Conservation (phyloP, 23 tunicate species). For the Styela plicata region DNA sequence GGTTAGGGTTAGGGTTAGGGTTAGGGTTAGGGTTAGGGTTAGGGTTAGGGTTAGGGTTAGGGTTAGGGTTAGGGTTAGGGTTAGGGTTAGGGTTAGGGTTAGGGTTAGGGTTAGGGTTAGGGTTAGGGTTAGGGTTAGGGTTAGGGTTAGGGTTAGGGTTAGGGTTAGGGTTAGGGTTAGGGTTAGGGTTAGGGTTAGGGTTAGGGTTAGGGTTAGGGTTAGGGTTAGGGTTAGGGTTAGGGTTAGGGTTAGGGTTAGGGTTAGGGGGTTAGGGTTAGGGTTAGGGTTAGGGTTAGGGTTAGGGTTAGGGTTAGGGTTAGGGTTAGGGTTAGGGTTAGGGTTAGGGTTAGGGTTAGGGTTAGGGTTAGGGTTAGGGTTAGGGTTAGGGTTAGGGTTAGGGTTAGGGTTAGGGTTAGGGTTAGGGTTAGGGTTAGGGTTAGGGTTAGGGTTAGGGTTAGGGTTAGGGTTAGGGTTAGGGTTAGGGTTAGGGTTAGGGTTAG, state of each 20-base stretch:
- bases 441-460: slow-evolving; percentile 75
- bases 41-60: no score
- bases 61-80: no score
- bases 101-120: no score
- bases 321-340: slow-evolving; percentile 61
- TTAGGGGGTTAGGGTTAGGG: no score
- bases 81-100: no score
- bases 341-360: slow-evolving; percentile 61
- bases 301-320: slow-evolving; percentile 55
- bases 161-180: no score
- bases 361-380: slow-evolving; percentile 48
- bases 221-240: slow-evolving; percentile 64
- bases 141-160: no score
- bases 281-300: slow-evolving; percentile 39
- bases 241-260: slow-evolving; percentile 45
- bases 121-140: no score
- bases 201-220: slow-evolving; percentile 65
- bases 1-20: no score
- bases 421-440: slow-evolving; percentile 70
- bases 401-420: no score
- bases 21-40: no score
- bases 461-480: slow-evolving; percentile 63
- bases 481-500: slow-evolving; percentile 70
- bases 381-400: slow-evolving; percentile 59
- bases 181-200: no score